Base-by-base conservation (phyloP, 2,797 vertebrate species). In the Euphonia xanthogaster region DNA sequence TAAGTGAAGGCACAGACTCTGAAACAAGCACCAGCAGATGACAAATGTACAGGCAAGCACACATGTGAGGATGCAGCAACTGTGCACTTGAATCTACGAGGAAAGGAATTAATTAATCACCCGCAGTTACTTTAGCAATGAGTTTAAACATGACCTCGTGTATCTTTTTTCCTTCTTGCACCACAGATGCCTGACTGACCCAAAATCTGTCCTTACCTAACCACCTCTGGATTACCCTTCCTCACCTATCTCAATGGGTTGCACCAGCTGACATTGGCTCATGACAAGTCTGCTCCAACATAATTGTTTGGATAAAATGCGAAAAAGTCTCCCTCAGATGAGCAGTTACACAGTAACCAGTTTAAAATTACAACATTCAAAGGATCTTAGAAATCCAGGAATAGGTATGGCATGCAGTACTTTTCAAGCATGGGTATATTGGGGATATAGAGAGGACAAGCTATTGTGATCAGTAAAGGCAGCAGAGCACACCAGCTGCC, bases 1-100 rank as follows among this genome's bases (percentile, higher is more conserved):
- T 74, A 91, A 92, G 77, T 92, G 71, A 62, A 81, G 70, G 85
- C 87, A 80, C 48, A 93, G 66, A n/a, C 61, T 89, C 71, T 48
- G 37, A 83, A 83, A 81, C 20, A 66, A 83, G 70, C 40, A 57
- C 33, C 10, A 81, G 55, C 82, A 94, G 82, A 91, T 84, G 91
- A 92, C 79, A 95, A 83, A 88, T 6, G 62, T 62, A 58, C 8
- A 1, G 42, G 54, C 70, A 66, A 80, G 66, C 63, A 70, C 54
- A 57, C 1, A 3, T 42, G 78, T 1, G 5, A 86, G 66, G 61
- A 83, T 35, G 58, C 54, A 91, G 73, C 54, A 77, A 76, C 70
- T 73, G 58, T 68, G 66, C 68, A 44, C 37, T 71, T 61, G 35
- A 2, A 7, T 57, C 68, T 73, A 22, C 0, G 8, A 83, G 42